Percentiles rank a stretch among this genome's conserved stretches.
These are phyloP conservation scores for Alosa alosa DNA, from an alignment of 2,113 vertebrate genomes.

Conservation along the genomic window DNA sequence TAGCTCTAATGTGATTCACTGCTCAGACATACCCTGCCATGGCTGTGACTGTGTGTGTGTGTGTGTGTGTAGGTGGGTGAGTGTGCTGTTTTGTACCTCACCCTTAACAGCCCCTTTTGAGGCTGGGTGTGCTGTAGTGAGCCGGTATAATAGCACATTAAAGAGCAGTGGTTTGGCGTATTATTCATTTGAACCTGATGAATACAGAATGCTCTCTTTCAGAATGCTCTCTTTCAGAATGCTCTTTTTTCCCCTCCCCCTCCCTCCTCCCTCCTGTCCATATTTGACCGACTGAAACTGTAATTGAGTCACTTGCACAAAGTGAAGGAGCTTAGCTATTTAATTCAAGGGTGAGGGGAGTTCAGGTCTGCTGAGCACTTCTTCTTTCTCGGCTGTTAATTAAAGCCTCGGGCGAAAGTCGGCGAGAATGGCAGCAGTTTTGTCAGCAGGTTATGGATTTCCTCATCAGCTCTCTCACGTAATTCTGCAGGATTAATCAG, in stretches of 20 bases:
- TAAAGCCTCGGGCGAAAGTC: conserved; percentile 52
- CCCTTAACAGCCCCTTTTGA: not conserved
- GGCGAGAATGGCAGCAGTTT: not conserved
- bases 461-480: not conserved
- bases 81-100: no score
- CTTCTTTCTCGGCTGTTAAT: conserved; percentile 56
- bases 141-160: conserved; percentile 29
- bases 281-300: conserved; percentile 51
- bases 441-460: not conserved
- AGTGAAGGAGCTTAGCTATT: conserved; percentile 54
- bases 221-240: no score
- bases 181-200: conserved; percentile 48
- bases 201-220: conserved; percentile 5
- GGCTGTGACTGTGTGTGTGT: no score
- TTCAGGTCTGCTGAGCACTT: conserved; percentile 38
- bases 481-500: not conserved
- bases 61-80: no score
- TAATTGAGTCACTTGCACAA: conserved; percentile 55
- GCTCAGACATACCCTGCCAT: no score
- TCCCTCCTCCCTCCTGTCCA: conserved; percentile 43
- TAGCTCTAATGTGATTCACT: no score
- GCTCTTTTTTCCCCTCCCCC: no score
- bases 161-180: not conserved
- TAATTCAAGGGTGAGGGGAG: conserved; percentile 43
- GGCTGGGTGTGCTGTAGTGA: not conserved